Percentiles rank a stretch among this genome's conserved stretches.
Evolutionary conservation across 2,113 vertebrate genomes (phyloP).

Genomic region (Nothobranchius kuhntae): DNA sequence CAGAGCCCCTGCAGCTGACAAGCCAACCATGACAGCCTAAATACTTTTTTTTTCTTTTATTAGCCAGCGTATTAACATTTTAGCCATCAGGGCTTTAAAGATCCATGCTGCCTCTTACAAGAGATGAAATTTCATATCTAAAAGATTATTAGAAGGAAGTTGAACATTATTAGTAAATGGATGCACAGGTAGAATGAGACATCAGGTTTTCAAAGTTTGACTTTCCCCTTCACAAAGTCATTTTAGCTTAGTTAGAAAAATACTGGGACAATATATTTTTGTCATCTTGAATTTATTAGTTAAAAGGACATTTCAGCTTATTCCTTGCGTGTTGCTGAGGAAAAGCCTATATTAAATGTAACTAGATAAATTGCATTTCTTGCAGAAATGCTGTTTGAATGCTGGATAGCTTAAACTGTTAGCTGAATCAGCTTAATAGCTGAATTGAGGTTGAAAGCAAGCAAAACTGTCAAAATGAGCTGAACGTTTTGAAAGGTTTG

Average conservation of each 20-base stretch:
- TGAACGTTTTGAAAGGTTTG: too few relatives aligned
- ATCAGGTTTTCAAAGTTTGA: constrained; percentile 43
- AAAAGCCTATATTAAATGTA: too few relatives aligned
- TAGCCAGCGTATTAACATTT: constrained; percentile 74
- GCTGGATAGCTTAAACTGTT: too few relatives aligned
- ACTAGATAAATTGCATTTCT: too few relatives aligned
- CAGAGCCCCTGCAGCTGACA: constrained; percentile 66
- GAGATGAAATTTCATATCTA: constrained; percentile 63
- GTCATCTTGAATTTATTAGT: too few relatives aligned
- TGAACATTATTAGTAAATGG: constrained; percentile 50
- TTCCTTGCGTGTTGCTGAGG: too few relatives aligned
- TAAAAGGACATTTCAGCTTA: too few relatives aligned
- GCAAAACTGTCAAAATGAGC: too few relatives aligned
- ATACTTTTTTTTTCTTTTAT: constrained; percentile 66
- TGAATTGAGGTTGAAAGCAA: too few relatives aligned
- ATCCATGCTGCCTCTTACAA: constrained; percentile 42
- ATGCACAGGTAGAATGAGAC: constrained; percentile 34
- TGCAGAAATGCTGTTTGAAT: too few relatives aligned
- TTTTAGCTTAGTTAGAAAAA: background rate
- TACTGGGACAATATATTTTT: too few relatives aligned
- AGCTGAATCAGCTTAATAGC: too few relatives aligned
- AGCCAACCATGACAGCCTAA: constrained; percentile 72
- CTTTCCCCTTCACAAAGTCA: constrained; percentile 12
- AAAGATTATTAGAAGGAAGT: constrained; percentile 57
- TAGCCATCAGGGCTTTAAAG: constrained; percentile 65